Base-by-base conservation (phyloP, 2,797 vertebrate species). In the Fistularia commersonii region DNA sequence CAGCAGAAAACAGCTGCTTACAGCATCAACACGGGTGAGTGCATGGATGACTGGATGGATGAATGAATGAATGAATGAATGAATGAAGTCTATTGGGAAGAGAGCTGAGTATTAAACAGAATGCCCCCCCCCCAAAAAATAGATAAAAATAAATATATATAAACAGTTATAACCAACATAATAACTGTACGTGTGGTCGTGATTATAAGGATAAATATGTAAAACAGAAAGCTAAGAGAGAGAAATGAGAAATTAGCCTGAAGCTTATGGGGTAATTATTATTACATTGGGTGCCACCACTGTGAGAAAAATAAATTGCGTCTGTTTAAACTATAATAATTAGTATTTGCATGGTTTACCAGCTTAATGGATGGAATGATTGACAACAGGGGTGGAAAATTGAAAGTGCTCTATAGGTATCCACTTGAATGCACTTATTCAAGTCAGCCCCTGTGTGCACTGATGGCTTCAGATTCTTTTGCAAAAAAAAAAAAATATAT, bases 351-450 rank as follows among this genome's bases (percentile, higher is more conserved):
- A 54, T 4, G 8, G 31, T 61, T 74, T 65, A 54, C 48, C 45
- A 61, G 48, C 58, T 61, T 61, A 58, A 34, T 41, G 57, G 44
- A 66, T 46, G 45, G 65, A 67, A 61, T 66, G 51, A 61, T 72
- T 3, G 1, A 61, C 61, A 48, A 62, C 15, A 37, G 45, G 8
- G 41, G 56, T 47, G 51, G 54, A 55, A 79, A 77, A 79, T 49
- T 66, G 39, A 57, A 57, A 39, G 50, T 60, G 60, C 48, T 53
- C 47, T 10, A 37, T 15, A 42, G 42, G 15, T n/a, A 48, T 66
- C 41, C 41, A 60, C 42, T 60, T 58, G 64, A 72, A 50, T 36
- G 43, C 41, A 12, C n/a, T 51, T 32, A 57, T 53, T 71, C 46
- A 39, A 41, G 23, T 23, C 23, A 23, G 23, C 61, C 64, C 51